A percentile compares a stretch with the other conserved stretches of the same genome.
Conservation (phyloP, 2,797 vertebrate genomes). For the Pseudomugil tenellus region DNA sequence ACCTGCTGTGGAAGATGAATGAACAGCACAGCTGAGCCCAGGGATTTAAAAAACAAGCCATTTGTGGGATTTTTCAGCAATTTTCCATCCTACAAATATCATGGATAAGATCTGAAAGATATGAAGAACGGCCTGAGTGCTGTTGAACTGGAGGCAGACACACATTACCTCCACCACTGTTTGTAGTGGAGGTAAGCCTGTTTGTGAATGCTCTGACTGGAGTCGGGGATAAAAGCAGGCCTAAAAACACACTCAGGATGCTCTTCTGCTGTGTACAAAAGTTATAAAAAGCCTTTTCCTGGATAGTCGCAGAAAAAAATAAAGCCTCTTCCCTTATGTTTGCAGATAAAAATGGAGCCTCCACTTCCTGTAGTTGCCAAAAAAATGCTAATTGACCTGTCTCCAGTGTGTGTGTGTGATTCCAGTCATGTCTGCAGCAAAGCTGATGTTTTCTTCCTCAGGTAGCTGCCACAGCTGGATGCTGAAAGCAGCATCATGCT, state of each 20-base stretch:
- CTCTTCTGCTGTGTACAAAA: slow-evolving; percentile 21
- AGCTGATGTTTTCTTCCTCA: not conserved
- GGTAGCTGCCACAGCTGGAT: not conserved
- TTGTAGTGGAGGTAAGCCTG: slow-evolving; percentile 32
- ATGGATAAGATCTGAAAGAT: not conserved
- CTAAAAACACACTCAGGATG: slow-evolving; percentile 27
- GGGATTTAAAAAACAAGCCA: not conserved
- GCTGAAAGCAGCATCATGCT: not conserved
- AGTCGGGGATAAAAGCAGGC: slow-evolving; percentile 33
- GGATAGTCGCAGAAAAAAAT: slow-evolving; percentile 3
- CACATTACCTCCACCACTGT: slow-evolving; percentile 9
- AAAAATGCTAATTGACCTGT: slow-evolving; percentile 4
- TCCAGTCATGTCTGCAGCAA: slow-evolving; percentile 10
- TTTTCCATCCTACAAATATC: not conserved
- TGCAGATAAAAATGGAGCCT: slow-evolving; percentile 1
- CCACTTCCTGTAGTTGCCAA: slow-evolving; percentile 14
- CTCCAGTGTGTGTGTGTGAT: not conserved
- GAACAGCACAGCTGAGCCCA: not conserved
- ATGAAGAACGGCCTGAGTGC: not conserved
- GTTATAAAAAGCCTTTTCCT: slow-evolving; percentile 19
- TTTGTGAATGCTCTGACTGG: slow-evolving; percentile 38
- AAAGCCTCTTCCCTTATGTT: slow-evolving; percentile 15
- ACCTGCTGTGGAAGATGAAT: not conserved
- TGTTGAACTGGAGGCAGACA: not conserved
- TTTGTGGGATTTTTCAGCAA: not conserved